Base-by-base conservation (phyloP, 1,140 invertebrate genomes). In the Drosophila nasuta region DNA sequence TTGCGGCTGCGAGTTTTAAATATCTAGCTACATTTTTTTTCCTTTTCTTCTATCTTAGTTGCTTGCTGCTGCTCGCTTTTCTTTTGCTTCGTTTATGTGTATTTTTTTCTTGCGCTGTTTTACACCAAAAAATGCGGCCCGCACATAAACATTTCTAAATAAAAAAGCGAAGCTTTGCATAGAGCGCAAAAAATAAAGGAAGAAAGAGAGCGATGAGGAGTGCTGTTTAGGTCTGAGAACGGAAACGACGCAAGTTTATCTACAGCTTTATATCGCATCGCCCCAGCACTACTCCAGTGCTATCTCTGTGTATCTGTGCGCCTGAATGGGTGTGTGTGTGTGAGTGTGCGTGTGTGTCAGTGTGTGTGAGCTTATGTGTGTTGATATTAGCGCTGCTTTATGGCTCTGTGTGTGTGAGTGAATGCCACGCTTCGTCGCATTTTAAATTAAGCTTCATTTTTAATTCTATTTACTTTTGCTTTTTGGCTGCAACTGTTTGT, bases 371-470 rank as follows among this genome's bases (percentile, higher is more conserved):
- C 6, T n/a, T 48, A 46, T 48, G 35, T 48, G 20, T 59, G 57
- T 45, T 45, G 41, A 45, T 45, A 43, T 48, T 63, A 60, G 66
- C 38, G 13, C 25, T 57, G 54, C 54, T 57, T 57, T 57, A 57
- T 57, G 35, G 10, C 54, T 57, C 33, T 28, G 52, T 49, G 65
- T 68, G 54, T 68, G 51, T 81, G 78, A 70, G 49, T 87, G 69
- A 65, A 41, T 67, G 68, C 30, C 68, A 85, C 66, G 85, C 85
- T 89, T 89, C 65, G 85, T 85, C 81, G 85, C 85, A 88, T 90
- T 89, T 89, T 89, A 89, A 89, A 89, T 89, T 89, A 89, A 89
- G 85, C 85, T 81, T 79, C 78, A 68, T 89, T 89, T 89, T 89
- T 85, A 88, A 82, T 89, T 89, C 86, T 89, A 89, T 88, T 89